Percentiles rank a stretch among this genome's conserved stretches.
phyloP scores from a whole-genome alignment of 2,888 invertebrate species.

The Exephanes ischioxanthus region DNA sequence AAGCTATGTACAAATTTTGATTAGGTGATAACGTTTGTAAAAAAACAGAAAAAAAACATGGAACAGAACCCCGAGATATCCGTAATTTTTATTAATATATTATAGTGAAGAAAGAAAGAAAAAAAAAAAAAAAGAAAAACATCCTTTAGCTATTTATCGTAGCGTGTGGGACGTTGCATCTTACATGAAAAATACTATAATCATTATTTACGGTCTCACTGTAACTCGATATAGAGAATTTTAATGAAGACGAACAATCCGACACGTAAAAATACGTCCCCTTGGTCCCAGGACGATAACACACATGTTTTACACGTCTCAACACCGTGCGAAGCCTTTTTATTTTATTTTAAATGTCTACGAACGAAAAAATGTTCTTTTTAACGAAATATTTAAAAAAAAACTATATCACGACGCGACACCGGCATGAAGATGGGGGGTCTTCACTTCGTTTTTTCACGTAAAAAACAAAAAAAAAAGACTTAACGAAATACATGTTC shows the following conservation, averaged over 20 bases:
- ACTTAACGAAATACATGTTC: constrained; percentile 71
- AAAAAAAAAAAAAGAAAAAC: constrained; percentile 45
- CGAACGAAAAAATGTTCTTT: constrained; percentile 13
- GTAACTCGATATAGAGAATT: constrained; percentile 68
- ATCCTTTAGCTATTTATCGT: constrained; percentile 66
- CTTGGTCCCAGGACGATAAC: constrained; percentile 19
- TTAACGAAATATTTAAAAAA: constrained; percentile 27
- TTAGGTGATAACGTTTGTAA: constrained; percentile 80
- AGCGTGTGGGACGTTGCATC: constrained; percentile 65
- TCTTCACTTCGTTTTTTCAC: constrained; percentile 67
- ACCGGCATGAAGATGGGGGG: constrained; percentile 52
- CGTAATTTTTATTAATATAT: constrained; percentile 81
- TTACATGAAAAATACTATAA: constrained; percentile 70
- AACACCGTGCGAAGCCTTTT: constrained; percentile 37
- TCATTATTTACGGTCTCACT: constrained; percentile 71
- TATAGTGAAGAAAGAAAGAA: constrained; percentile 72
- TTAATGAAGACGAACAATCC: constrained; percentile 47
- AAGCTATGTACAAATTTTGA: constrained; percentile 83
- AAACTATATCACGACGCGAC: constrained; percentile 59
- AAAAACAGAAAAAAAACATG: constrained; percentile 73
- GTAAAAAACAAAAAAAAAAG: constrained; percentile 58
- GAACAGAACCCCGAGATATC: constrained; percentile 67
- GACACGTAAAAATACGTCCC: constrained; percentile 56
- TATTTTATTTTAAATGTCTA: constrained; percentile 32
- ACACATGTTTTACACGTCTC: constrained; percentile 45